Evolutionary conservation across 2,113 vertebrate species (phyloP).

Genomic region (Poecile atricapillus): DNA sequence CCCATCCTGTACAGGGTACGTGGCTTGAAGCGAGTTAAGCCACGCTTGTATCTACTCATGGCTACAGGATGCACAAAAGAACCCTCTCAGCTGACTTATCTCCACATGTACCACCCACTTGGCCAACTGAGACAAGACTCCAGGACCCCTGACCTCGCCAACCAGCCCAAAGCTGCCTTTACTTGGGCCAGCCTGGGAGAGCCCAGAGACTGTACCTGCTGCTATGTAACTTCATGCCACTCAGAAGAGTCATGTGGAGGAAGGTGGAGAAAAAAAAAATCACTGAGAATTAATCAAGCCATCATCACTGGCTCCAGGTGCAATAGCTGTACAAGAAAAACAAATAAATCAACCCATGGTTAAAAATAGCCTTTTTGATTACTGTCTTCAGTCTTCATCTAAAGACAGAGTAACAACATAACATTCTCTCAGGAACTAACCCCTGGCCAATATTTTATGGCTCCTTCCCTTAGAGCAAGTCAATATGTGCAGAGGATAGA

Average conservation of each 20-base stretch:
- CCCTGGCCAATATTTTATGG: slow-evolving; percentile 42
- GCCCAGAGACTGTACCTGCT: background rate
- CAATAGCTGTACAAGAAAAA: slow-evolving; percentile 45
- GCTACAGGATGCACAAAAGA: background rate
- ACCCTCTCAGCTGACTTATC: background rate
- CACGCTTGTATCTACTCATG: fast-evolving
- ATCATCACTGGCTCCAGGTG: slow-evolving; percentile 42
- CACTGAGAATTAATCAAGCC: slow-evolving; percentile 44
- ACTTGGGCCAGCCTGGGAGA: background rate
- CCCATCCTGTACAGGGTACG: background rate
- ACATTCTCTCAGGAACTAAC: slow-evolving; percentile 43
- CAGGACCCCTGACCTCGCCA: fast-evolving
- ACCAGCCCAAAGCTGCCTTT: background rate
- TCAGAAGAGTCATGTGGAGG: background rate
- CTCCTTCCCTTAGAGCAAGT: slow-evolving; percentile 32
- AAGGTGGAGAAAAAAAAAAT: background rate
- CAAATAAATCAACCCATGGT: slow-evolving; percentile 56
- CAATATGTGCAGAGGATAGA: background rate
- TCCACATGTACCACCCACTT: fast-evolving
- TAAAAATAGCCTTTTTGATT: slow-evolving; percentile 67
- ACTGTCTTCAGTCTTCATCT: slow-evolving; percentile 45
- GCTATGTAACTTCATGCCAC: background rate
- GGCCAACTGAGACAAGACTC: fast-evolving
- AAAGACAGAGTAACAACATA: slow-evolving; percentile 12
- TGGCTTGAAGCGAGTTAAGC: background rate